phyloP scores from a whole-genome alignment of 2,888 invertebrate species.

The Melanostoma mellinum region DNA sequence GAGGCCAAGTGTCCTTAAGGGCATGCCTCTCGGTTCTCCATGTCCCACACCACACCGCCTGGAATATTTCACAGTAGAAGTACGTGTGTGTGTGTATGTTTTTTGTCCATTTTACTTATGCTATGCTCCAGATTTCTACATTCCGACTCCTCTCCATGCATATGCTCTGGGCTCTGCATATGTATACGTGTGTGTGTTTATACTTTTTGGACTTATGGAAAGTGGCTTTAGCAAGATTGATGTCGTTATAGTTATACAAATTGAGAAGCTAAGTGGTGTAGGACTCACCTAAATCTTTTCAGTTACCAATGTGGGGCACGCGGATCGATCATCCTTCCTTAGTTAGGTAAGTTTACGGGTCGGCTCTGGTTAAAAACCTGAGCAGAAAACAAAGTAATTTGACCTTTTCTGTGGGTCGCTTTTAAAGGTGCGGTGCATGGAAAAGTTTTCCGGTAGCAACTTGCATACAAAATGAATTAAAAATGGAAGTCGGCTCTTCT shows the following conservation, averaged over 20 bases:
- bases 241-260: conserved; percentile 54
- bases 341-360: conserved; percentile 10
- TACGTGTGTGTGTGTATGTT: too few species aligned
- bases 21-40: conserved; percentile 37
- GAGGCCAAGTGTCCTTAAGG: conserved; percentile 75
- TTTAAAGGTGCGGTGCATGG: conserved; percentile 33
- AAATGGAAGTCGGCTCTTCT: conserved; percentile 38
- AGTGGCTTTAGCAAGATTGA: conserved; percentile 54
- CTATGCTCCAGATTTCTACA: conserved; percentile 46
- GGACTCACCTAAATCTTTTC: conserved; percentile 56
- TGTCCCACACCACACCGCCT: conserved; percentile 15
- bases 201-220: conserved; percentile 33
- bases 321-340: conserved; percentile 54
- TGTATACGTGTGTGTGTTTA: conserved; percentile 3
- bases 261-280: conserved; percentile 40
- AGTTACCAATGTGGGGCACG: conserved; percentile 53
- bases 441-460: conserved; percentile 59
- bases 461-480: conserved; percentile 67
- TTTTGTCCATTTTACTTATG: too few species aligned
- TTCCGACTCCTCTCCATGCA: conserved; percentile 4
- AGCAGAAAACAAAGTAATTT: conserved; percentile 46
- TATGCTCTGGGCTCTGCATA: conserved; percentile 12
- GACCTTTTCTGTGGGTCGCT: conserved; percentile 46
- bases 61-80: conserved; percentile 41
- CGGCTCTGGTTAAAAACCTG: conserved; percentile 13